These are phyloP conservation scores for Ophion ellenae DNA, from an alignment of 2,888 invertebrate genomes.

Conservation along the genomic window DNA sequence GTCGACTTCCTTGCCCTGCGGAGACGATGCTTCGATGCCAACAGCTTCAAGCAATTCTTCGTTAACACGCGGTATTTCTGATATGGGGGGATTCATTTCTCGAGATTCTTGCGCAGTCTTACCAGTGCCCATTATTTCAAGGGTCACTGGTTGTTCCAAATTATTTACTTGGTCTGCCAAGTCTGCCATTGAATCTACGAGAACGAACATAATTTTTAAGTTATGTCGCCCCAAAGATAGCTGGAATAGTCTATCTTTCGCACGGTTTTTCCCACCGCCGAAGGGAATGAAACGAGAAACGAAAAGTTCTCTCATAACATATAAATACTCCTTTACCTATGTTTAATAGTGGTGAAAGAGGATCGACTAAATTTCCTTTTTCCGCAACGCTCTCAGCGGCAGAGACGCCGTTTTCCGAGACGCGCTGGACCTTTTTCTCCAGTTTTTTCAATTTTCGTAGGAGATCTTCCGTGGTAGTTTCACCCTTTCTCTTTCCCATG, in stretches of 20 bases:
- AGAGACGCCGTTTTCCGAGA: no score
- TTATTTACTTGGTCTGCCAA: background rate
- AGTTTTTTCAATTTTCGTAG: no score
- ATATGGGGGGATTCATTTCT: slow-evolving; percentile 6
- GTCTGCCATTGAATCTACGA: slow-evolving; percentile 27
- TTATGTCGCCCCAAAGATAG: slow-evolving; percentile 28
- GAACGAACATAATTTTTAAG: slow-evolving; percentile 17
- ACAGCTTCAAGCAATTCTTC: background rate
- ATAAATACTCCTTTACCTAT: background rate
- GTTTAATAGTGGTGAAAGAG: background rate
- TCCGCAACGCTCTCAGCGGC: no score
- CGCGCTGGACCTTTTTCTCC: no score
- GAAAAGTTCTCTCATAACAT: background rate
- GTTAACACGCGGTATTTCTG: slow-evolving; percentile 1
- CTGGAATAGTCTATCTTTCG: slow-evolving; percentile 17
- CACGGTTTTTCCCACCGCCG: slow-evolving; percentile 8
- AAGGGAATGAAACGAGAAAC: background rate
- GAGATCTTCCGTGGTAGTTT: no score
- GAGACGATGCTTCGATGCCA: background rate
- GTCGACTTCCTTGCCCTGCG: slow-evolving; percentile 37
- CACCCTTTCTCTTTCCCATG: no score
- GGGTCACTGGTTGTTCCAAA: background rate
- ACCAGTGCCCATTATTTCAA: background rate
- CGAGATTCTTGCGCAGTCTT: slow-evolving; percentile 30
- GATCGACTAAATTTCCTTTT: background rate